These are phyloP conservation scores for Psix sp. DNA, from an alignment of 1,140 invertebrate genomes.

Conservation along the genomic window DNA sequence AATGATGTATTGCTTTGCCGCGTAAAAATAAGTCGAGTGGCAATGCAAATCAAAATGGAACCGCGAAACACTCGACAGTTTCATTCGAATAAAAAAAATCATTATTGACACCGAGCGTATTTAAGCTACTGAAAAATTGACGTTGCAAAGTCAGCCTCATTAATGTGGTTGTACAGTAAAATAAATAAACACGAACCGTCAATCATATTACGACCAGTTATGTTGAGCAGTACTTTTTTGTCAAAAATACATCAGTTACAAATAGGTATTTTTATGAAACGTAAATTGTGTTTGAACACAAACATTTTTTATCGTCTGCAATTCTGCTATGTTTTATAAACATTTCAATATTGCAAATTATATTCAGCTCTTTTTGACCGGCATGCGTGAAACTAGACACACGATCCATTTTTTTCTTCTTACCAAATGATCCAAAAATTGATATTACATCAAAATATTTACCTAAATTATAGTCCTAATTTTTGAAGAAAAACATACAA, in stretches of 20 bases:
- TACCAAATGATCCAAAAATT: too few species aligned
- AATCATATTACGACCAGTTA: slow-evolving; percentile 44
- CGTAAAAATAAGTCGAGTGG: slow-evolving; percentile 44
- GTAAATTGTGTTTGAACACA: slow-evolving; percentile 43
- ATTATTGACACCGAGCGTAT: slow-evolving; percentile 52
- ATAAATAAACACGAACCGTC: slow-evolving; percentile 53
- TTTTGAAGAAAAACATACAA: too few species aligned
- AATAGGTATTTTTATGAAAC: slow-evolving; percentile 43
- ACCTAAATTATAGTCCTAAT: too few species aligned
- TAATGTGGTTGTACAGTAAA: slow-evolving; percentile 47
- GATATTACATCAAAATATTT: too few species aligned
- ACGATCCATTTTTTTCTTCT: slow-evolving; percentile 8
- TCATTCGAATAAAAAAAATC: slow-evolving; percentile 48
- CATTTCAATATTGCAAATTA: slow-evolving; percentile 21
- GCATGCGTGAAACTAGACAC: slow-evolving; percentile 11
- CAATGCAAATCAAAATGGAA: slow-evolving; percentile 42
- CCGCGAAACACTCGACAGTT: slow-evolving; percentile 43
- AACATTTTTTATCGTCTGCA: slow-evolving; percentile 23
- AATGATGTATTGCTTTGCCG: slow-evolving; percentile 47
- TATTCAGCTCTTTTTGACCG: slow-evolving; percentile 15
- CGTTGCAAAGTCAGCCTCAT: slow-evolving; percentile 50
- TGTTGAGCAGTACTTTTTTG: slow-evolving; percentile 48
- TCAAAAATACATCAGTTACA: slow-evolving; percentile 30
- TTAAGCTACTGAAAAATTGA: slow-evolving; percentile 52
- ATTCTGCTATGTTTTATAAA: slow-evolving; percentile 16